Evolutionary conservation across 37 sponge, comb jelly and placozoan genomes (phyloP), one percentile per base, ranked within the genome.

Genomic region (Chondrosia reniformis): DNA sequence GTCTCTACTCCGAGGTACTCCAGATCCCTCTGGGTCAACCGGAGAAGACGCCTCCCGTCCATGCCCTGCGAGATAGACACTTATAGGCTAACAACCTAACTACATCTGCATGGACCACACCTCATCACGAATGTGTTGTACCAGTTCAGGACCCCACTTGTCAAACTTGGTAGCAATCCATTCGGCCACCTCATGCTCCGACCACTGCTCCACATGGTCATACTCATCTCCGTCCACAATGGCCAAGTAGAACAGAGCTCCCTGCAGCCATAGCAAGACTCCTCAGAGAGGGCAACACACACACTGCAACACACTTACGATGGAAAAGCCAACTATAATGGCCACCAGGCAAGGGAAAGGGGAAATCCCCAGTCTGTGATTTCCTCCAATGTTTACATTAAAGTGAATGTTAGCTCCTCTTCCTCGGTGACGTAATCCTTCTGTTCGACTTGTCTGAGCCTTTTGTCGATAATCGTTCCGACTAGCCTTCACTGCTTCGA

Each of bases 11-110:
- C 81, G 4, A 84, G 2, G 30, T 30, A 38, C 43, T 49, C 24
- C 39, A 89, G 46, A 13, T 66, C 40, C 6, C 44, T 43, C 63
- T 84, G 65, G 0, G 46, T 55, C 36, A 71, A 8, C 13, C 56
- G 12, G 3, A 71, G 63, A 33, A 89, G 44, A 19, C 79, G 81
- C 0, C 46, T 73, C 21, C 89, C 89, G 55, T 81, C 81, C 0
- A 89, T 61, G 22, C 63, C 63, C 89, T 89, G 79, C 41, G 33
- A 19, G 33, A 12, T 33, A 12, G 52, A 19, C 52, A 10, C 15
- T 49, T 15, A 49, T 49, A 49, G 15, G 52, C 15, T 49, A 10
- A 10, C 52, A 49, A 10, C 15, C 15, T 19, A 49, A 15, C n/a
- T 13, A 59, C 61, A 19, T 19, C n/a, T 30, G 22, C n/a, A 59